phyloP scores from a whole-genome alignment of 2,888 invertebrate species.

The Bhutanitis thaidina region DNA sequence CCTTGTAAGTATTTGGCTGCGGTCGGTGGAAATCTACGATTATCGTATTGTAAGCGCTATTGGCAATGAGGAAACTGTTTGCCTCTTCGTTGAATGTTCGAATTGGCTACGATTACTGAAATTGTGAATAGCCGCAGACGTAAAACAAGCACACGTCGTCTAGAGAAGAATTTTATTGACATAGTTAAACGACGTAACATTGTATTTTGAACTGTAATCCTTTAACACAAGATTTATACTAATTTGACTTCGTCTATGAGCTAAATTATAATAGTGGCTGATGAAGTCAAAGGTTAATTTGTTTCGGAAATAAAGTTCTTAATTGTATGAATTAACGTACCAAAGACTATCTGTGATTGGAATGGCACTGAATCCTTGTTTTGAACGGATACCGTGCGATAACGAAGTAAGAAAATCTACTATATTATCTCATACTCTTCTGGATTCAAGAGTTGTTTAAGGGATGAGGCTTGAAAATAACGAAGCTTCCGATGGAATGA shows the following conservation, averaged over 20 bases:
- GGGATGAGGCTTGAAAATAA: too few species aligned
- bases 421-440: too few species aligned
- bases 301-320: background rate
- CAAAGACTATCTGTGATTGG: too few species aligned
- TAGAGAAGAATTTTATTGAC: constrained; percentile 7
- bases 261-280: background rate
- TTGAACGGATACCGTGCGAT: too few species aligned
- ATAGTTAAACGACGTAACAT: background rate
- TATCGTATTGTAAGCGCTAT: constrained; percentile 21
- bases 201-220: background rate
- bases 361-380: too few species aligned
- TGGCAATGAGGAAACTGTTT: constrained; percentile 34
- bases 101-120: constrained; percentile 34
- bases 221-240: too few species aligned
- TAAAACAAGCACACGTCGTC: constrained; percentile 9
- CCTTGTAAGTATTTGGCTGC: constrained; percentile 7
- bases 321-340: background rate
- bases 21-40: constrained; percentile 19
- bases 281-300: constrained; percentile 9
- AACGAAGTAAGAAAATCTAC: too few species aligned
- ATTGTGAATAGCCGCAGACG: constrained; percentile 27
- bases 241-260: too few species aligned
- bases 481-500: too few species aligned
- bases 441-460: too few species aligned
- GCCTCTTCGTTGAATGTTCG: constrained; percentile 28